Evolutionary conservation across 2,113 vertebrate species (phyloP).

Genomic region (Xenus cinereus): DNA sequence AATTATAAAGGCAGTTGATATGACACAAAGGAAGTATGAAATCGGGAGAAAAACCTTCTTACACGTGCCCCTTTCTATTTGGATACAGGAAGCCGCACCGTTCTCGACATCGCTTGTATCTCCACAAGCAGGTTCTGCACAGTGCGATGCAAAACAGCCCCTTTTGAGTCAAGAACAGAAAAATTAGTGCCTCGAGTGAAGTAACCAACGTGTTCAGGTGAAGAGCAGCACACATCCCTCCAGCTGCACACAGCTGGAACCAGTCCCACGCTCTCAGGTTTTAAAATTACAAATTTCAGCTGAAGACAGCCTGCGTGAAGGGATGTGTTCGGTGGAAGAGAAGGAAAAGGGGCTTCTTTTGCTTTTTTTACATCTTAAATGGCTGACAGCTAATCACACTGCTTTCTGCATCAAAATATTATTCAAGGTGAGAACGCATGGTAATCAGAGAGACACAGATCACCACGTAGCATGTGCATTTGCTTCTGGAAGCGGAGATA

Average conservation of each 20-base stretch:
- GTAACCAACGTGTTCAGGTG: rapidly evolving
- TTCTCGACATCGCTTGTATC: rapidly evolving
- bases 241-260: not conserved
- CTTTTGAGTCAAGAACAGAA: not conserved
- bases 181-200: not conserved
- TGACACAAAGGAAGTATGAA: not conserved
- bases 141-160: rapidly evolving
- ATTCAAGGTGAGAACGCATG: not conserved
- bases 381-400: not conserved
- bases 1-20: not conserved
- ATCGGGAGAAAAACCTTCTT: not conserved
- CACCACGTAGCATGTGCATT: not conserved
- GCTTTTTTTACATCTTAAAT: not conserved
- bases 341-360: not conserved
- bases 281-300: not conserved
- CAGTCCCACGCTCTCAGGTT: not conserved
- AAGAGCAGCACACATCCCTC: not conserved
- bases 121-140: not conserved
- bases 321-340: not conserved
- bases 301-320: not conserved
- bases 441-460: slow-evolving; percentile 46
- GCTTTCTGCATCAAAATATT: not conserved
- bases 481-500: slow-evolving; percentile 62
- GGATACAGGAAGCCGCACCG: not conserved
- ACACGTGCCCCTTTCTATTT: not conserved